Evolutionary conservation across 2,888 invertebrate species (phyloP), one percentile per base, ranked within the genome.

Genomic region (Eupithecia insigniata): DNA sequence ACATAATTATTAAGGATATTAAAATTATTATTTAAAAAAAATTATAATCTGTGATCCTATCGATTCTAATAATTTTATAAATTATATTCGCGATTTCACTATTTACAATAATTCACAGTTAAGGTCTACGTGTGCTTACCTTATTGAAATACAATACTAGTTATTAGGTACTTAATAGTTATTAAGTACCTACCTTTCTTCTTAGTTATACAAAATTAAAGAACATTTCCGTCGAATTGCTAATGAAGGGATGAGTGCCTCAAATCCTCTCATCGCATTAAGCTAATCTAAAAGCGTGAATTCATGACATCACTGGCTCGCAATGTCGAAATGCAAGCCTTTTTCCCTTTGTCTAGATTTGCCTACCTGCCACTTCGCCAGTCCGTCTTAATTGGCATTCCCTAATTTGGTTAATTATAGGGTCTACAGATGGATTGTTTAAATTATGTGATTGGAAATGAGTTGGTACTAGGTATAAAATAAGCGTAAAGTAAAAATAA

Each of bases 241-340:
- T 55, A 55, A 55, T 60, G 10, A 60, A 60, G 60, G 60, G 18
- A 60, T 60, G 30, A 26, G 55, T 55, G 12, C 26, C 26, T 55
- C 2, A 14, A 55, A 51, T 22, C 55, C 26, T n/a, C 55, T 12
- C 8, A 55, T 22, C 55, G 55, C 55, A 55, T 55, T 55, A 55
- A 55, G 55, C 55, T 55, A 55, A 55, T 55, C 55, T 12, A 55
- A 55, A 55, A 55, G 26, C 55, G 55, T 14, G 55, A 55, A 55
- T 55, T 26, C 55, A 55, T 55, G 74, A 78, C 74, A 71, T 79
- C 76, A 78, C 69, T 55, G 55, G 26, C 73, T 74, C 74, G 22
- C 10, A 55, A 55, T 55, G 26, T 75, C 71, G 72, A 79, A 73
- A 74, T 77, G 78, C 34, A 51, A 68, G 30, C 66, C 70, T 67